These are phyloP conservation scores for Cephus runcator DNA, from an alignment of 2,888 invertebrate species.

Conservation along the genomic window DNA sequence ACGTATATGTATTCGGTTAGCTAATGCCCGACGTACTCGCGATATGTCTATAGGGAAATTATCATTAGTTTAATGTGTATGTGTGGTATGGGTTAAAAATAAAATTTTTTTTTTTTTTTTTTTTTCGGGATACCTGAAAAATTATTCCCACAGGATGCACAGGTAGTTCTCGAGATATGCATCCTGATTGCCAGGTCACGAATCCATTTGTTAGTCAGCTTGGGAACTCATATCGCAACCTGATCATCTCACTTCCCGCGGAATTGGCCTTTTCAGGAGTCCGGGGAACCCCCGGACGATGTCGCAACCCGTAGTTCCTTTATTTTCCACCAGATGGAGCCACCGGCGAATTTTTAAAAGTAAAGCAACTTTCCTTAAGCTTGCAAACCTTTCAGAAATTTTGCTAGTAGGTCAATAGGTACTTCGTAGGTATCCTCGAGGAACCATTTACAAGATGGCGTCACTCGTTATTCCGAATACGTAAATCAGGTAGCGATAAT, in stretches of 20 bases:
- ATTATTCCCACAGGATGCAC: not conserved
- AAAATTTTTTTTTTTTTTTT: not conserved
- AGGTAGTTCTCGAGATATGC: not conserved
- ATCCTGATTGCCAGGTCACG: not conserved
- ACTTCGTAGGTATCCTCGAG: not conserved
- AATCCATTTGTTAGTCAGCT: not conserved
- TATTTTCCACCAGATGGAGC: not conserved
- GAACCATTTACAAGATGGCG: not conserved
- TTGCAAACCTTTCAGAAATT: not conserved
- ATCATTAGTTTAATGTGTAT: not conserved
- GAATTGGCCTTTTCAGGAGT: not conserved
- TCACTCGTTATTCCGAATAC: not conserved
- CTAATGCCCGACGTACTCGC: constrained; percentile 36
- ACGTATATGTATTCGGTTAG: constrained; percentile 52
- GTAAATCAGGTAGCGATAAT: not conserved
- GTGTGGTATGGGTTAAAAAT: not conserved
- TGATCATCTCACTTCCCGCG: not conserved
- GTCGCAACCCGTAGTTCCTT: not conserved
- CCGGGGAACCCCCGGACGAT: not conserved
- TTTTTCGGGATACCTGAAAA: not conserved
- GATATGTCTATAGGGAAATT: not conserved
- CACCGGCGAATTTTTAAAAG: not conserved
- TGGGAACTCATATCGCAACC: not conserved
- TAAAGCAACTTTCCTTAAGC: not conserved
- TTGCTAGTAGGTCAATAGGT: not conserved